Evolutionary conservation across 92 coral and sea anemone species (phyloP), one percentile per base, ranked within the genome.

Genomic region (Hydrozoanthus gracilis): DNA sequence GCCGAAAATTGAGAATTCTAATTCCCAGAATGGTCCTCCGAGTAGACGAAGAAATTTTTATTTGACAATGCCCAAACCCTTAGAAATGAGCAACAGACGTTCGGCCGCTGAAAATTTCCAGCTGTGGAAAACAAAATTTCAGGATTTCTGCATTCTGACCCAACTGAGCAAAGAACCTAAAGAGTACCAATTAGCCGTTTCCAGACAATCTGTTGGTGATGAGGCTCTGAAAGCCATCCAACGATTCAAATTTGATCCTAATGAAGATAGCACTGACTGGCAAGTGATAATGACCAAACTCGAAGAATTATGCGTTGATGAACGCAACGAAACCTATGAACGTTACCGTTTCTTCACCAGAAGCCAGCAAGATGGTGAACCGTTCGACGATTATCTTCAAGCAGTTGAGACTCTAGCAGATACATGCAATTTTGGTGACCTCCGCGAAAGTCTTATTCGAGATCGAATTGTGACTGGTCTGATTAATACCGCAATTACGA

Each of bases 51-150:
- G 11, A 52, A 11, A 52, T 52, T 61, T 61, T 20, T 5, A 61
- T 61, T 12, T 61, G 6, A 6, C 3, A 0, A 1, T 61, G 13
- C 88, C 88, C 14, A 82, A 62, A 46, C 74, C 86, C 35, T 74
- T 80, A n/a, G 82, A 82, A 56, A 44, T 88, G 11, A 82, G 44
- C 45, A 70, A 67, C 74, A 87, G 74, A 46, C 69, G 84, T 13
- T 51, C 49, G 27, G 69, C 71, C 7, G 87, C 90, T n/a, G 90
- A 79, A 7, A 87, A 79, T 46, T 87, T 76, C 78, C 79, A 87
- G 66, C 69, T 87, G 7, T 87, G 79, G 79, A 83, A 79, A 73
- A 58, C 51, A 35, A 87, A 69, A 54, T 80, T 69, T 69, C 55
- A 4, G 50, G 73, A 82, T 78, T 88, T 67, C 71, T 70, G 72